Conservation (phyloP, 2,113 vertebrate species). For the Bambusicola thoracicus region DNA sequence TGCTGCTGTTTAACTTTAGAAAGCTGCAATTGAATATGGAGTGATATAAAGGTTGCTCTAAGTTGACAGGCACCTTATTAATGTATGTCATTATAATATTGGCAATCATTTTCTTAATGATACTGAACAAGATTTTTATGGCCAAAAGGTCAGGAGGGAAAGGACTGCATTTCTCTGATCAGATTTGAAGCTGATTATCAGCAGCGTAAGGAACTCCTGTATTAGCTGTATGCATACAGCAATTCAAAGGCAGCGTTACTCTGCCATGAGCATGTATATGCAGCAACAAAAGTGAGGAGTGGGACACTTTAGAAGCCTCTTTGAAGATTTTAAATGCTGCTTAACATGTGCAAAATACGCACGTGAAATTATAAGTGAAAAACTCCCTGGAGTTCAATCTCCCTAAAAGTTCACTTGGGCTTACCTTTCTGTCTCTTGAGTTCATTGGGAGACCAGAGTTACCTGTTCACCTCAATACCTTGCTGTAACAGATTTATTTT, state of each 20-base stretch:
- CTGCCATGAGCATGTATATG: neutral
- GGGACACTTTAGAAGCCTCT: neutral
- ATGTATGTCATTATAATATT: neutral
- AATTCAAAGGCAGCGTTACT: conserved; percentile 35
- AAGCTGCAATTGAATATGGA: neutral
- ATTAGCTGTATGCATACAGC: neutral
- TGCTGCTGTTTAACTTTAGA: neutral
- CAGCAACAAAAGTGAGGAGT: neutral
- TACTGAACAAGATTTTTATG: conserved; percentile 6
- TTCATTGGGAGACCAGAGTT: neutral
- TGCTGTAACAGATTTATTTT: neutral
- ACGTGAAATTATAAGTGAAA: neutral
- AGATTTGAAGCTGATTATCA: conserved; percentile 7
- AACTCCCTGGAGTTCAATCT: too few relatives aligned
- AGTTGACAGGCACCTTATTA: neutral
- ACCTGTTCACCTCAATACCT: neutral
- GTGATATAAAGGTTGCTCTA: neutral
- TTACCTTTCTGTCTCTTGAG: too few relatives aligned
- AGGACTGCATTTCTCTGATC: neutral
- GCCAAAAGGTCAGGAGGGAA: conserved; percentile 9
- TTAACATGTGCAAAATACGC: neutral
- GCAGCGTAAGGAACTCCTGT: conserved; percentile 28
- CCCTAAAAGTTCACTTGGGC: too few relatives aligned
- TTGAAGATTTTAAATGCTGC: neutral
- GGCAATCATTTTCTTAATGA: neutral